Percentiles rank a stretch among this genome's conserved stretches.
Conservation (phyloP, 1,140 invertebrate species). For the Halotydeus destructor region DNA sequence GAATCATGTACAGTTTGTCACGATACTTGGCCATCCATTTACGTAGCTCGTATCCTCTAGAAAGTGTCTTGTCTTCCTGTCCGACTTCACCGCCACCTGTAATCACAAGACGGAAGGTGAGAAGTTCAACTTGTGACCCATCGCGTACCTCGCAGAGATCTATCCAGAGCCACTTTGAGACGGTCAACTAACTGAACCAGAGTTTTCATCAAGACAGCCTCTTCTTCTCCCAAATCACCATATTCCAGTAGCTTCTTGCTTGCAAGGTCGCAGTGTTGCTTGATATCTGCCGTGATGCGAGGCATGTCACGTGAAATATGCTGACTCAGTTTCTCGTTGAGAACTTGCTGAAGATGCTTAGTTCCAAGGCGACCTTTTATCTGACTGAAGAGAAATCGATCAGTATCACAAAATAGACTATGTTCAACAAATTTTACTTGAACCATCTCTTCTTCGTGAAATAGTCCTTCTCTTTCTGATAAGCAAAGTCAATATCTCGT, state of each 20-base stretch:
- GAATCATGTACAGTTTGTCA: constrained; percentile 33
- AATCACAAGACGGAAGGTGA: too few relatives aligned
- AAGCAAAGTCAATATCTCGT: constrained; percentile 30
- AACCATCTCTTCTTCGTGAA: too few relatives aligned
- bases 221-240: not conserved
- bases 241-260: not conserved
- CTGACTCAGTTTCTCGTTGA: constrained; percentile 38
- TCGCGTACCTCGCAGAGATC: not conserved
- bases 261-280: not conserved
- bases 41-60: not conserved
- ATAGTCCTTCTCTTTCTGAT: constrained; percentile 31
- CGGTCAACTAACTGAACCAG: not conserved
- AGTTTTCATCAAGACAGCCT: not conserved
- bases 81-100: too few relatives aligned
- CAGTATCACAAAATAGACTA: too few relatives aligned
- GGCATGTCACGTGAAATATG: constrained; percentile 12
- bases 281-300: not conserved
- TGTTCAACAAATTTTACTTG: too few relatives aligned
- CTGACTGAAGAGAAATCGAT: constrained; percentile 31
- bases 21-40: constrained; percentile 18
- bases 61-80: not conserved
- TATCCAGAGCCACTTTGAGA: not conserved
- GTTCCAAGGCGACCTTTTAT: constrained; percentile 91
- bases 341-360: constrained; percentile 79
- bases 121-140: not conserved